Evolutionary conservation across 2,797 vertebrate genomes (phyloP), one percentile per base, ranked within the genome.

Genomic region (Myripristis jacobus): DNA sequence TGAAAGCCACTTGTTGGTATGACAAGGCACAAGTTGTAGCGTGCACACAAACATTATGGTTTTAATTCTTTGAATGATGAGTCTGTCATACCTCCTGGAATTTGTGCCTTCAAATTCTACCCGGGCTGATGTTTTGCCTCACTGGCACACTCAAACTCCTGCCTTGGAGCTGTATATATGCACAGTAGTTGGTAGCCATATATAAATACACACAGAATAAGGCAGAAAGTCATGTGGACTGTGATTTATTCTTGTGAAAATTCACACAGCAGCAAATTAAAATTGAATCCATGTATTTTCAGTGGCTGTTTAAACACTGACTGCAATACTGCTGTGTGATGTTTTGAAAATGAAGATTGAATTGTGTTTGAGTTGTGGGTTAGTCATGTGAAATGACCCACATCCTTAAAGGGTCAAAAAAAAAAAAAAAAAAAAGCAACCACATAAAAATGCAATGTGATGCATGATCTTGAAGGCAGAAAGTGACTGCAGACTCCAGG

Each of bases 1-100:
- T 63, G 81, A 75, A 84, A 91, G 79, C 83, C 86, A 91, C 91
- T 89, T 90, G 90, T 92, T 91, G 83, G 81, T 74, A 77, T 59
- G 83, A 85, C 80, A 83, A 81, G 83, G 86, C 57, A 73, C 67
- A 72, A 79, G 80, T 73, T 77, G 56, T 57, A 69, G 61, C 43
- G 64, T 46, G 75, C 57, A 87, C 84, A 85, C 76, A 89, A 78
- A 79, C 63, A 82, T 82, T 63, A 61, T 69, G 64, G 59, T 80
- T 87, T 82, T 85, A 66, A 81, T 82, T 66, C 46, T n/a, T n/a
- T 67, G 69, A 84, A 80, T 79, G 72, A 87, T 86, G 65, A 86
- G 64, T 65, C 70, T 70, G 63, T 84, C 69, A 47, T 61, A 77
- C 70, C 78, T 70, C 74, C 69, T 34, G 70, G 54, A 67, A 77